Base-by-base conservation (phyloP, 2,888 invertebrate genomes). In the Hololepta plana region DNA sequence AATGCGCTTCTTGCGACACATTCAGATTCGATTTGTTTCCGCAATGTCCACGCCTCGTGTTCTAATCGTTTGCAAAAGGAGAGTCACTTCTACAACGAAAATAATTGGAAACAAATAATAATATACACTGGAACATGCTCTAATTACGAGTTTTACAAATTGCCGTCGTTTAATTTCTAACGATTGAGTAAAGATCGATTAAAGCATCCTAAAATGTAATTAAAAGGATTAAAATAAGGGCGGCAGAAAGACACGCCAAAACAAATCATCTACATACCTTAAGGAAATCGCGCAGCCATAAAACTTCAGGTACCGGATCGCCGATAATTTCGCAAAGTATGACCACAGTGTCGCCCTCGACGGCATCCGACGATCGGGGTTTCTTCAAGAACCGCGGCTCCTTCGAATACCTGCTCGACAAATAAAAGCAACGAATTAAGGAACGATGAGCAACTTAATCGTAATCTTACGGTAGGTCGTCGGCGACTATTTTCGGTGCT, bases 251-350 rank as follows among this genome's bases (percentile, higher is more conserved):
- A 23, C 11, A 11, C 23, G n/a, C 23, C 23, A 25, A 24, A 17
- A 16, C 15, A 12, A 4, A 23, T 10, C 17, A 17, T 22, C 7
- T 11, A 45, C 63, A 60, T 58, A 84, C 85, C 67, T 79, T 82
- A 15, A 85, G 59, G 54, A 81, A 81, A 52, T 87, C 87, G 40
- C 87, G 62, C 2, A 84, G 62, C 87, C 87, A 88, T 37, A 75
- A 66, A 9, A 88, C 81, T 39, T 84, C 79, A 12, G 87, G 85
- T 45, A 80, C 79, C 1, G 87, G 87, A 53, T 84, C 80, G 2
- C 84, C 87, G 17, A 80, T 72, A 11, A 91, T 85, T 50, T 87
- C 85, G 42, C 88, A 90, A 32, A 72, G 62, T 36, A 91, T 80
- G 27, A 80, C 72, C 27, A 90, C 79, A 10, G 76, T 76, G 46